Evolutionary conservation across 2,113 vertebrate species (phyloP).

Genomic region (Choloepus hoffmanni): DNA sequence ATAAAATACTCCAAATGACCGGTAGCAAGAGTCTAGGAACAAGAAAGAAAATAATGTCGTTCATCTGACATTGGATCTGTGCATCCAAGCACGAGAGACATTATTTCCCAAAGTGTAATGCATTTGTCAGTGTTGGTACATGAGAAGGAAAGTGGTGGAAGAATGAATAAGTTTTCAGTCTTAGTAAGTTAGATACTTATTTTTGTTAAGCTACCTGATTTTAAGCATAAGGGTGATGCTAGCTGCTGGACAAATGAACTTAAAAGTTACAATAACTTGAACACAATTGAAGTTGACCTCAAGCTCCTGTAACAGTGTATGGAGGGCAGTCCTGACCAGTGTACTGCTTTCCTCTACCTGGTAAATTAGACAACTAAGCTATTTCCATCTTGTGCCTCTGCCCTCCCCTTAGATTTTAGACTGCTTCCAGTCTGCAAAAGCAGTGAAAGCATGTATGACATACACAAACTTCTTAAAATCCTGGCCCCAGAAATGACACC

Average conservation of each 20-base stretch:
- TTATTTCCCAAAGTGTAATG: neutral
- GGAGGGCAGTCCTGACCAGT: neutral
- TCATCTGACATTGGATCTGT: neutral
- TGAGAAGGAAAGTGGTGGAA: neutral
- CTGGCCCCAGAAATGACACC: neutral
- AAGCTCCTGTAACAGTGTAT: neutral
- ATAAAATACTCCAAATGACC: neutral
- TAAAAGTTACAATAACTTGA: neutral
- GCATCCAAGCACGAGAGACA: too few relatives aligned
- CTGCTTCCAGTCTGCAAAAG: neutral
- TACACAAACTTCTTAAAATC: neutral
- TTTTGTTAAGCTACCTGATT: neutral
- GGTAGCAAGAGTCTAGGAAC: neutral
- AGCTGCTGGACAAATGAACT: neutral
- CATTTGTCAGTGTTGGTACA: neutral
- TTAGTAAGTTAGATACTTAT: neutral
- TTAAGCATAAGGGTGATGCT: neutral
- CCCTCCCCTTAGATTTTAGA: too few relatives aligned
- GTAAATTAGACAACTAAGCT: neutral
- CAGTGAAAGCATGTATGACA: neutral
- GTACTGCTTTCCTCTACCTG: neutral
- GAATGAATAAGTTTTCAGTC: neutral
- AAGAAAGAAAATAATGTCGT: neutral
- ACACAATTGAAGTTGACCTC: neutral
- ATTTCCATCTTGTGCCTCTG: neutral